A percentile compares a stretch with the other conserved stretches of the same genome.
These are phyloP conservation scores for Tetropium fuscum DNA, from an alignment of 2,888 invertebrate genomes.

Conservation along the genomic window DNA sequence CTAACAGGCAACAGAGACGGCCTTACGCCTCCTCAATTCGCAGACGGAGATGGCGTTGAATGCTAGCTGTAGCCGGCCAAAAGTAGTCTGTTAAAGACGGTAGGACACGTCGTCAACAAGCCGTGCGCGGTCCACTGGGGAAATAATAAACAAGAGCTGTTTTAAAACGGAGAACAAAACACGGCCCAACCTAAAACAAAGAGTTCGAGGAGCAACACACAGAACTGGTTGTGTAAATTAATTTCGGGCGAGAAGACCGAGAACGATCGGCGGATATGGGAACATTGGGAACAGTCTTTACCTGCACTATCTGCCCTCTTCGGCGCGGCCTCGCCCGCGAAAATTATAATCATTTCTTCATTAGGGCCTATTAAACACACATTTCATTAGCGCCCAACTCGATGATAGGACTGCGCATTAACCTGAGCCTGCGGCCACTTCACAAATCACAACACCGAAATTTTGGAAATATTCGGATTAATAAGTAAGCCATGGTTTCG, in stretches of 20 bases:
- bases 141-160: conserved; percentile 65
- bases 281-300: conserved; percentile 24
- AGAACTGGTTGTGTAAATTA: conserved; percentile 66
- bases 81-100: conserved; percentile 35
- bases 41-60: conserved; percentile 44
- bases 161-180: conserved; percentile 63
- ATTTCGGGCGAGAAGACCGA: conserved; percentile 59
- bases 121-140: conserved; percentile 52
- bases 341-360: conserved; percentile 61
- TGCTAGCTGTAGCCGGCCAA: conserved; percentile 45
- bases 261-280: conserved; percentile 17
- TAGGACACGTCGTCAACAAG: conserved; percentile 35
- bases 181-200: conserved; percentile 63
- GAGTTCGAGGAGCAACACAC: conserved; percentile 53
- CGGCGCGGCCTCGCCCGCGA: conserved; percentile 51
- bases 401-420: conserved; percentile 29
- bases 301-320: conserved; percentile 17
- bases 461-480: neutral
- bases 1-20: conserved; percentile 52
- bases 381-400: conserved; percentile 47
- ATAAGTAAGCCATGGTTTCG: neutral
- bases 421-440: conserved; percentile 18
- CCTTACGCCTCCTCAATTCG: conserved; percentile 37
- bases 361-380: conserved; percentile 57
- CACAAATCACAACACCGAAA: neutral